These are phyloP conservation scores for Platyscapa corneri DNA, from an alignment of 1,140 invertebrate species.

Conservation along the genomic window DNA sequence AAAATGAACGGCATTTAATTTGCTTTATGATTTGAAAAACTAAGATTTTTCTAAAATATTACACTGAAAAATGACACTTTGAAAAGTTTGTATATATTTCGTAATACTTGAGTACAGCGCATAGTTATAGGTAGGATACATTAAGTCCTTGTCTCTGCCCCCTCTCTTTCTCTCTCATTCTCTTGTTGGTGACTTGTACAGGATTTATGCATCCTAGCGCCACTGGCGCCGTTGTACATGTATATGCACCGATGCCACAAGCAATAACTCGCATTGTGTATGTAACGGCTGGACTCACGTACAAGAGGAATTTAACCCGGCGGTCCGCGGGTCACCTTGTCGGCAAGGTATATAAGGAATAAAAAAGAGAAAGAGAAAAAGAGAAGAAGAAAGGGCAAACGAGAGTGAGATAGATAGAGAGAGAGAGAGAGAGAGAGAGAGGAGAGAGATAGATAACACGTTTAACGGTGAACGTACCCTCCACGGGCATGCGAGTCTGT, in stretches of 20 bases:
- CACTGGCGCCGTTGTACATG: slow-evolving; percentile 58
- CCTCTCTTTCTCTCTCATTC: neutral
- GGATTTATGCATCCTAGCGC: slow-evolving; percentile 63
- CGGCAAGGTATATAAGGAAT: neutral
- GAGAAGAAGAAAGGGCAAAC: neutral
- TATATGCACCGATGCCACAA: slow-evolving; percentile 49
- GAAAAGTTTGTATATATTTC: neutral
- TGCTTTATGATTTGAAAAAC: too few relatives aligned
- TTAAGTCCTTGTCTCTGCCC: neutral
- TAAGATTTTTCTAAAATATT: neutral
- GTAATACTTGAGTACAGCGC: neutral
- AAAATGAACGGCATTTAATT: too few relatives aligned
- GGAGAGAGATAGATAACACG: too few relatives aligned
- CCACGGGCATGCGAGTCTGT: neutral
- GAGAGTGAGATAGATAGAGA: neutral
- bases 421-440: too few relatives aligned
- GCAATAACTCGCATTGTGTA: slow-evolving; percentile 64
- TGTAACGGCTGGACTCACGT: slow-evolving; percentile 51
- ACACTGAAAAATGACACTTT: neutral
- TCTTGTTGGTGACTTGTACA: neutral
- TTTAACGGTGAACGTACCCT: neutral
- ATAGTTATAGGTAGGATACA: neutral
- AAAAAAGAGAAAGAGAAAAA: neutral
- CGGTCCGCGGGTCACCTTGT: slow-evolving; percentile 54
- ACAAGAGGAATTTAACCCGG: slow-evolving; percentile 60